These are phyloP conservation scores for Naso thynnoides DNA, from an alignment of 2,797 vertebrate species.

Conservation along the genomic window DNA sequence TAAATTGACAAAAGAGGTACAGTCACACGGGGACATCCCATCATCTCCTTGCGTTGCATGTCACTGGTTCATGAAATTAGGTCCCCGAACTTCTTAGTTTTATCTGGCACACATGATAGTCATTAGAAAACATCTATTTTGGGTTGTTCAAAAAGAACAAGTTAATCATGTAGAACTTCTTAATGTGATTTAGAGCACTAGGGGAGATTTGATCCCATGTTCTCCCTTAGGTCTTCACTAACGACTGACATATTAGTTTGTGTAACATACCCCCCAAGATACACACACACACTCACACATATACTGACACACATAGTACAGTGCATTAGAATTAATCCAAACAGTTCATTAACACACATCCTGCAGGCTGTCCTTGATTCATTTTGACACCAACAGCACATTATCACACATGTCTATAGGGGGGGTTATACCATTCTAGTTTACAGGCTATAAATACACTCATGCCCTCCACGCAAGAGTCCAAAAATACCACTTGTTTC, in stretches of 20 bases:
- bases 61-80: neutral
- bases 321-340: slow-evolving; percentile 47
- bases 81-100: neutral
- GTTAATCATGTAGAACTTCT: slow-evolving; percentile 38
- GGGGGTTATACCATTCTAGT: slow-evolving; percentile 48
- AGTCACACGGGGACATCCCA: neutral
- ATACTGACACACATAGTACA: slow-evolving; percentile 24
- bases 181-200: slow-evolving; percentile 25
- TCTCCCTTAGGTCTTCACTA: slow-evolving; percentile 20
- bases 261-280: slow-evolving; percentile 2
- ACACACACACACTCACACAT: neutral
- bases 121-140: slow-evolving; percentile 29
- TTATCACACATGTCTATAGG: slow-evolving; percentile 47
- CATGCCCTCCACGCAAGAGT: slow-evolving; percentile 15
- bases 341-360: slow-evolving; percentile 65
- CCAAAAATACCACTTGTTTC: slow-evolving; percentile 65
- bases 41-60: neutral
- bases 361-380: slow-evolving; percentile 60
- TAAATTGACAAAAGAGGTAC: neutral
- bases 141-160: slow-evolving; percentile 9
- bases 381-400: slow-evolving; percentile 45
- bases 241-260: slow-evolving; percentile 42
- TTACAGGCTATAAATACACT: slow-evolving; percentile 64
- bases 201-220: slow-evolving; percentile 37
- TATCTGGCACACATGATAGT: slow-evolving; percentile 11